A percentile compares a stretch with the other conserved stretches of the same genome.
Conservation (phyloP, 2,888 invertebrate species). For the Archaeoteleia sp. region DNA sequence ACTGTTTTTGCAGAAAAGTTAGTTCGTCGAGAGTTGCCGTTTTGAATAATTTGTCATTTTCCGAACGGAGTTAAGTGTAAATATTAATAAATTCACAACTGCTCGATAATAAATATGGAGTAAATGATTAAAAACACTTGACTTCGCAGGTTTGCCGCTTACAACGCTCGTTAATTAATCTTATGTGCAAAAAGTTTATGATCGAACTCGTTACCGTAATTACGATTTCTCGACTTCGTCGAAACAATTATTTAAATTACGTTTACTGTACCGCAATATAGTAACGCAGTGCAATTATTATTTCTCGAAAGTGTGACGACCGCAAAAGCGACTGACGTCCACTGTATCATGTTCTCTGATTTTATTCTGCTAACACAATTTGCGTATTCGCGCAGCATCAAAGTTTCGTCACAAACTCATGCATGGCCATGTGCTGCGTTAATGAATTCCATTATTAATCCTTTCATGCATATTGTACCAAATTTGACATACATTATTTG, state of each 20-base stretch:
- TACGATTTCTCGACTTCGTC: too few relatives aligned
- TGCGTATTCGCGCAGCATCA: conserved; percentile 38
- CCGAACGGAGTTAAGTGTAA: conserved; percentile 15
- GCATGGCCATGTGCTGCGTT: conserved; percentile 43
- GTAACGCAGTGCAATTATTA: conserved; percentile 5
- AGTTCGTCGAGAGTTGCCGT: conserved; percentile 19
- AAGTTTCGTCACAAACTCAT: conserved; percentile 39
- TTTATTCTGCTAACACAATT: conserved; percentile 41
- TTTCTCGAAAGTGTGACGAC: conserved; percentile 22
- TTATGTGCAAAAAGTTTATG: too few relatives aligned
- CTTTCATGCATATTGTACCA: conserved; percentile 37
- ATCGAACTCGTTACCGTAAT: too few relatives aligned
- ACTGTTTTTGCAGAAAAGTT: conserved; percentile 28
- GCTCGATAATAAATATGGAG: conserved; percentile 4
- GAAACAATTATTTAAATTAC: conserved; percentile 11
- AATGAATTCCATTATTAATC: conserved; percentile 48
- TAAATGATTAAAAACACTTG: background rate
- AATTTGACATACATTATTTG: conserved; percentile 41
- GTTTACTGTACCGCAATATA: background rate
- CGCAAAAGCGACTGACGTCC: conserved; percentile 18
- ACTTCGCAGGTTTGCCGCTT: too few relatives aligned
- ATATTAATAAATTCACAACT: conserved; percentile 33
- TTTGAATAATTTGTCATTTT: conserved; percentile 35
- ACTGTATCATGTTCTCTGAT: conserved; percentile 23
- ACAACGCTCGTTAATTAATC: background rate